A percentile compares a stretch with the other conserved stretches of the same genome.
Conservation (phyloP, 2,113 vertebrate species). For the Recurvirostra avosetta region DNA sequence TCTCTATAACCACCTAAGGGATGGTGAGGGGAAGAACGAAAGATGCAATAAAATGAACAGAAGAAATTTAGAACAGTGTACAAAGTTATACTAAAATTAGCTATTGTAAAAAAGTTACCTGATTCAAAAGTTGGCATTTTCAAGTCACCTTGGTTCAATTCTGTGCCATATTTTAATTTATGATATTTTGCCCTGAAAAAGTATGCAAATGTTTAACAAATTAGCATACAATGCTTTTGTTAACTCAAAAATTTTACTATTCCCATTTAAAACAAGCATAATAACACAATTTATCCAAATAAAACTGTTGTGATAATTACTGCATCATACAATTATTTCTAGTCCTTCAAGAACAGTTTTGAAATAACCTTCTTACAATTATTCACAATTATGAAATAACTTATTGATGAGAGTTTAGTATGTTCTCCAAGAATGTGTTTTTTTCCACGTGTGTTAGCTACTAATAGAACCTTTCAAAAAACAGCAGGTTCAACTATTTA, state of each 20-base stretch:
- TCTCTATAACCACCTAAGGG: not conserved
- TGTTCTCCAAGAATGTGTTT: accelerated
- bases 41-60: not conserved
- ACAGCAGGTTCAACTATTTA: not conserved
- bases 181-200: slow-evolving; percentile 95
- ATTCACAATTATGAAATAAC: not conserved
- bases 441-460: not conserved
- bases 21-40: accelerated
- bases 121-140: slow-evolving; percentile 98
- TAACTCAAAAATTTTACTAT: not conserved
- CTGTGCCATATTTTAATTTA: slow-evolving; percentile 99
- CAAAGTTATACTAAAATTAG: not conserved
- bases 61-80: not conserved
- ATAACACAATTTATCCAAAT: not conserved
- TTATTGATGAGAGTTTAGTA: not conserved
- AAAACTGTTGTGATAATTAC: not conserved
- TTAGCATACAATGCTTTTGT: not conserved
- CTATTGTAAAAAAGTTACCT: slow-evolving; percentile 74
- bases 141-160: slow-evolving; percentile 95
- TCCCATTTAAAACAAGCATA: not conserved
- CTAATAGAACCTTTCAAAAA: not conserved
- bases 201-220: slow-evolving; percentile 2
- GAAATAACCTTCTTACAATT: not conserved
- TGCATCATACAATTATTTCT: not conserved
- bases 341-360: not conserved